Conservation (phyloP, 2,797 vertebrate species). For the Enoplosus armatus region DNA sequence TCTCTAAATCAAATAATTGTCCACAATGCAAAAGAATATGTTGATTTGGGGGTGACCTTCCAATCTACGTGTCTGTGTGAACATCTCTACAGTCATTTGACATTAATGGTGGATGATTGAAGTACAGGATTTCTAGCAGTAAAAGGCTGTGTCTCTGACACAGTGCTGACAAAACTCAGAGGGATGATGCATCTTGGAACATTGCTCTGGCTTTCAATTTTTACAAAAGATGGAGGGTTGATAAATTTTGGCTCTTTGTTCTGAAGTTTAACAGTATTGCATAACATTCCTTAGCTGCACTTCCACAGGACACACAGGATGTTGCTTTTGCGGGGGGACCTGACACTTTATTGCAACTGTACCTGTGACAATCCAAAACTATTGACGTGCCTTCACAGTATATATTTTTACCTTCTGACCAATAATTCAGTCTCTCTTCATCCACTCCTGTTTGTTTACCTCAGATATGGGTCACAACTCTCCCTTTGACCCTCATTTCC, state of each 20-base stretch:
- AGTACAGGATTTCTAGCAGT: background rate
- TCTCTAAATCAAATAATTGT: background rate
- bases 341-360: background rate
- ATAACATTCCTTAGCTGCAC: background rate
- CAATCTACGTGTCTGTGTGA: background rate
- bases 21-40: background rate
- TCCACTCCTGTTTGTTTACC: slow-evolving; percentile 1
- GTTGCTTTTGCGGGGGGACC: background rate
- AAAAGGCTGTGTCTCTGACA: background rate
- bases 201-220: background rate
- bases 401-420: background rate
- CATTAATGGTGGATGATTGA: background rate
- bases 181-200: background rate
- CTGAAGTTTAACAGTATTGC: background rate
- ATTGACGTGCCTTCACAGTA: background rate
- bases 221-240: background rate
- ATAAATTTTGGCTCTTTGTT: background rate
- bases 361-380: background rate
- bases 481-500: background rate
- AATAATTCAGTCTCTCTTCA: background rate
- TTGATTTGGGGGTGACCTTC: background rate
- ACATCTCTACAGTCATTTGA: background rate
- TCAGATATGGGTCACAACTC: slow-evolving; percentile 6
- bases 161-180: background rate
- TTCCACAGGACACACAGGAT: no score